Percentiles rank a stretch among this genome's conserved stretches.
These are phyloP conservation scores for Bryconaethiops microstoma DNA, from an alignment of 2,797 vertebrate species.

Conservation along the genomic window DNA sequence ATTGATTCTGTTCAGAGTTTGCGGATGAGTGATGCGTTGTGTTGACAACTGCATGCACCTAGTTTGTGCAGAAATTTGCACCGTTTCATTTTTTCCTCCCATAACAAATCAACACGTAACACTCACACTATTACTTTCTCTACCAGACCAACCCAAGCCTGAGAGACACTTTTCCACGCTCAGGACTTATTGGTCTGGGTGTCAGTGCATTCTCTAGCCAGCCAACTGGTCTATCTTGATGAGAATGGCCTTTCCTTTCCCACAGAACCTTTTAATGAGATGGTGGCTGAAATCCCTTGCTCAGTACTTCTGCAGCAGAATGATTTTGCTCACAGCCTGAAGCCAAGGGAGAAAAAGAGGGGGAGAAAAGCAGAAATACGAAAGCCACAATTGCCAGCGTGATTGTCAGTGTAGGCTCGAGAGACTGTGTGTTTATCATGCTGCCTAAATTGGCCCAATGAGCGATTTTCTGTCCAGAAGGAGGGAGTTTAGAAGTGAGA, in stretches of 20 bases:
- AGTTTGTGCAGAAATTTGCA: neutral
- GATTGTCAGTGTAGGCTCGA: slow-evolving; percentile 45
- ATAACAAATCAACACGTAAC: slow-evolving; percentile 33
- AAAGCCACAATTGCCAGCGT: slow-evolving; percentile 53
- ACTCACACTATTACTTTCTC: slow-evolving; percentile 18
- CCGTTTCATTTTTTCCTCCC: neutral
- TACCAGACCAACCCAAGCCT: slow-evolving; percentile 1
- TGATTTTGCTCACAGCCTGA: slow-evolving; percentile 21
- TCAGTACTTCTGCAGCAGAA: slow-evolving; percentile 53
- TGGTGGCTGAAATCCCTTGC: slow-evolving; percentile 49
- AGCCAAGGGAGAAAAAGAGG: slow-evolving; percentile 10
- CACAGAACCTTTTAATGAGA: slow-evolving; percentile 51
- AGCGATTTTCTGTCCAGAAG: slow-evolving; percentile 46
- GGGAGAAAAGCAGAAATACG: slow-evolving; percentile 18
- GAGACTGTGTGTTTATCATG: slow-evolving; percentile 36
- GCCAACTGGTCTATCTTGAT: slow-evolving; percentile 35
- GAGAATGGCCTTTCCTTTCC: slow-evolving; percentile 48
- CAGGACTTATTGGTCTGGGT: slow-evolving; percentile 32
- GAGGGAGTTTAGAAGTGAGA: slow-evolving; percentile 15
- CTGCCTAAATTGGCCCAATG: slow-evolving; percentile 49
- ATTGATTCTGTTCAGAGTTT: neutral
- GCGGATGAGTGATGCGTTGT: neutral
- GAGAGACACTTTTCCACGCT: slow-evolving; percentile 8
- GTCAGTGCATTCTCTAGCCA: slow-evolving; percentile 7
- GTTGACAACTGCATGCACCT: neutral